Evolutionary conservation across 2,888 invertebrate genomes (phyloP).

Genomic region (Pseudolycoriella hygida): DNA sequence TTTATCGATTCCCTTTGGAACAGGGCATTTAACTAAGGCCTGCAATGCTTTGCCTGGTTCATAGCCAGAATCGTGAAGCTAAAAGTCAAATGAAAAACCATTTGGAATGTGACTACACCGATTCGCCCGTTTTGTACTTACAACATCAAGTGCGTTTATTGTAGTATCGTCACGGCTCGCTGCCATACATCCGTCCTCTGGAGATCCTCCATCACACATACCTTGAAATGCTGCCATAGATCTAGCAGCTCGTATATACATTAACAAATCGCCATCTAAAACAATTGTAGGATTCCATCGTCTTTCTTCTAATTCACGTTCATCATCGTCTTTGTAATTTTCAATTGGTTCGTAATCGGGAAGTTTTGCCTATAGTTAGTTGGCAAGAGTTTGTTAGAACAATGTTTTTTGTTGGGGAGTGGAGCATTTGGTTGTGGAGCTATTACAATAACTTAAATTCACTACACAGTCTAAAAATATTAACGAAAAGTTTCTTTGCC

Average conservation of each 20-base stretch:
- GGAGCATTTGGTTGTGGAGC: too few relatives aligned
- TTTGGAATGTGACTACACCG: background rate
- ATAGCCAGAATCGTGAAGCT: slow-evolving; percentile 91
- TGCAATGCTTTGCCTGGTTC: slow-evolving; percentile 92
- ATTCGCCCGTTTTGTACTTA: slow-evolving; percentile 24
- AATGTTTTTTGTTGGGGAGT: too few relatives aligned
- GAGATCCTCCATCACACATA: slow-evolving; percentile 95
- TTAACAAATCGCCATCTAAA: slow-evolving; percentile 85
- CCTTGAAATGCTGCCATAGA: slow-evolving; percentile 97
- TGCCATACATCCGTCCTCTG: slow-evolving; percentile 92
- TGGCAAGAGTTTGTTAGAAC: too few relatives aligned
- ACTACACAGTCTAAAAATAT: too few relatives aligned
- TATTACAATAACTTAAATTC: too few relatives aligned
- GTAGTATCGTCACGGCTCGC: slow-evolving; percentile 95
- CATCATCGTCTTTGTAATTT: slow-evolving; percentile 32
- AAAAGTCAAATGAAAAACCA: slow-evolving; percentile 14
- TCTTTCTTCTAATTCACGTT: slow-evolving; percentile 55
- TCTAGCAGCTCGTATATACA: slow-evolving; percentile 92
- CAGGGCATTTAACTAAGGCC: slow-evolving; percentile 91
- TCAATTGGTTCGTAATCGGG: slow-evolving; percentile 33
- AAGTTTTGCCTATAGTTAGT: slow-evolving; percentile 26
- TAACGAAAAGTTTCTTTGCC: too few relatives aligned
- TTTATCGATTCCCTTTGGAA: slow-evolving; percentile 91
- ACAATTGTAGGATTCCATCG: slow-evolving; percentile 90
- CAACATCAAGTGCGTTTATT: slow-evolving; percentile 88